Evolutionary conservation across 2,888 invertebrate genomes (phyloP).

Genomic region (Epinotia nisella): DNA sequence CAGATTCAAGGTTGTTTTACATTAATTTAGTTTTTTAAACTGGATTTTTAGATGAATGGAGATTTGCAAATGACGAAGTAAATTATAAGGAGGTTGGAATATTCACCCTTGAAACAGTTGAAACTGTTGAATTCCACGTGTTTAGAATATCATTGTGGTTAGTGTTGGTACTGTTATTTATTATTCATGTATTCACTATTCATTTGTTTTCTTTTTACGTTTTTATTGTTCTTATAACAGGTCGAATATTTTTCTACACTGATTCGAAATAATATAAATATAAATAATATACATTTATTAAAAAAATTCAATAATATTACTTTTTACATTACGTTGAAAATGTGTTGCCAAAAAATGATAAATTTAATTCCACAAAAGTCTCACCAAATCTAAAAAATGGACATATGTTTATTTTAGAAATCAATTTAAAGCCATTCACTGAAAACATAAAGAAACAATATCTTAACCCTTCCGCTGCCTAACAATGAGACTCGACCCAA

Average conservation of each 20-base stretch:
- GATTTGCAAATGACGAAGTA: conserved; percentile 34
- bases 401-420: conserved; percentile 10
- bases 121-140: background rate
- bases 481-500: conserved; percentile 44
- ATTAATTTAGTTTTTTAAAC: conserved; percentile 58
- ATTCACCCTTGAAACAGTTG: conserved; percentile 25
- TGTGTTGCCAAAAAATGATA: background rate
- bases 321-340: background rate
- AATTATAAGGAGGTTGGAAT: conserved; percentile 21
- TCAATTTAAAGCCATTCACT: conserved; percentile 18
- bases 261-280: background rate
- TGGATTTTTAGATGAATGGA: conserved; percentile 48
- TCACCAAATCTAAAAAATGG: conserved; percentile 14
- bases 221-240: background rate
- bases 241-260: background rate
- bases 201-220: no score
- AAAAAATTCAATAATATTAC: background rate
- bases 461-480: conserved; percentile 48
- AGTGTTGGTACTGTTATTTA: background rate
- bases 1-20: conserved; percentile 66
- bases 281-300: background rate
- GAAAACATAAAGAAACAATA: conserved; percentile 20
- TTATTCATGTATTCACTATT: background rate
- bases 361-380: background rate
- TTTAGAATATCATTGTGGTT: conserved; percentile 3